These are phyloP conservation scores for Drosophila lacteicornis DNA, from an alignment of 1,140 invertebrate genomes.

Conservation along the genomic window DNA sequence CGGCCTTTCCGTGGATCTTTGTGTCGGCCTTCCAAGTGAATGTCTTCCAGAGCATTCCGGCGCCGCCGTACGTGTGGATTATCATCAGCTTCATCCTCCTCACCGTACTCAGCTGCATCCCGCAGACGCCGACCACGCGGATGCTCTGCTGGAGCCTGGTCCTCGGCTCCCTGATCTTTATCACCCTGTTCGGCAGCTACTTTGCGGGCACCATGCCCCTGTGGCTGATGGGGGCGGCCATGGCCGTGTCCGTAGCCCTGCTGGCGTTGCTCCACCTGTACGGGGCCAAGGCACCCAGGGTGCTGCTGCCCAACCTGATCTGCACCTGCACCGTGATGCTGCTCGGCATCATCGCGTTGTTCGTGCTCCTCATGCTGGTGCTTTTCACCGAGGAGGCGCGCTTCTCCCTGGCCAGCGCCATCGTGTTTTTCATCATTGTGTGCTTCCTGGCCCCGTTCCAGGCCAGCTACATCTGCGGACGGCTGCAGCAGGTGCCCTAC, in stretches of 20 bases:
- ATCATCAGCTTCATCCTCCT: slow-evolving; percentile 1
- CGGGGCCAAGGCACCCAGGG: slow-evolving; percentile 2
- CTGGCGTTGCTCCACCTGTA: slow-evolving; percentile 7
- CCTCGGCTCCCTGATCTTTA: not conserved
- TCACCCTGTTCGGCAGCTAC: slow-evolving; percentile 8
- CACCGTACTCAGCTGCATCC: slow-evolving; percentile 10
- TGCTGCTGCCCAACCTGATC: slow-evolving; percentile 6
- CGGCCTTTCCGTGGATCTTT: slow-evolving; percentile 21
- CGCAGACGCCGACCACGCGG: not conserved
- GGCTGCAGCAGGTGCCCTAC: slow-evolving; percentile 1
- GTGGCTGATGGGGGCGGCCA: not conserved
- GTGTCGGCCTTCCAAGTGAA: not conserved
- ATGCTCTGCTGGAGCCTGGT: slow-evolving; percentile 8
- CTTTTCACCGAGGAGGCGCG: not conserved
- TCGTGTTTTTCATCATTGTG: slow-evolving; percentile 9
- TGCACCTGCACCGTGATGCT: slow-evolving; percentile 3
- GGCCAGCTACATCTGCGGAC: slow-evolving; percentile 6
- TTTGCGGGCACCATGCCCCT: not conserved
- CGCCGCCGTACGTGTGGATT: slow-evolving; percentile 24
- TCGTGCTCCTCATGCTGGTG: slow-evolving; percentile 3
- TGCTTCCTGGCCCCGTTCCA: not conserved
- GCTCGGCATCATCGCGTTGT: not conserved
- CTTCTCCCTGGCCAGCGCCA: not conserved
- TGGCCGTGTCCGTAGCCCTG: not conserved
- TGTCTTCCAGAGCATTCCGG: not conserved